Conservation (phyloP, 2,888 invertebrate species). For the Tinea trinotella region DNA sequence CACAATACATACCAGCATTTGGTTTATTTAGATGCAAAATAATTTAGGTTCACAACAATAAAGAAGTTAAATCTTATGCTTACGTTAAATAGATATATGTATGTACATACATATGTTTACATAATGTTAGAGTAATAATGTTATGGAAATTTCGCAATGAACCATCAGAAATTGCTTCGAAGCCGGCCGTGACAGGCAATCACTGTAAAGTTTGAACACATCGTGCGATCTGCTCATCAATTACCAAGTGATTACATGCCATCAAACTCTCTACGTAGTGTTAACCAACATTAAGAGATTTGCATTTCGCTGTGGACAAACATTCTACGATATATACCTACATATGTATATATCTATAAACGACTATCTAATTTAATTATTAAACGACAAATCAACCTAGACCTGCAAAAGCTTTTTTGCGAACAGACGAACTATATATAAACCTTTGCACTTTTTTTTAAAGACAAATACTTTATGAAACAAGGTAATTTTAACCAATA, state of each 20-base stretch:
- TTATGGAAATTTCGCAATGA: constrained; percentile 15
- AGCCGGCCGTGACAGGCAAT: constrained; percentile 19
- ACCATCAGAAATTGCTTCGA: constrained; percentile 15
- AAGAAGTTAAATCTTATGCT: not conserved
- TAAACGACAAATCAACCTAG: no score
- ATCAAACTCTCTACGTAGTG: constrained; percentile 4
- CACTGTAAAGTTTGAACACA: constrained; percentile 18
- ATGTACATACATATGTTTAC: not conserved
- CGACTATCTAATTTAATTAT: no score
- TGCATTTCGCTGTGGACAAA: not conserved
- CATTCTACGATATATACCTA: not conserved
- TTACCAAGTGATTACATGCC: constrained; percentile 13
- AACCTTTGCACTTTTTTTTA: no score
- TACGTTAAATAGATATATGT: not conserved
- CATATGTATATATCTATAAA: no score
- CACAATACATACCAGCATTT: no score
- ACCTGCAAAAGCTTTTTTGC: no score
- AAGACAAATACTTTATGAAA: not conserved
- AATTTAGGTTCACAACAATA: no score
- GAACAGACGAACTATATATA: not conserved
- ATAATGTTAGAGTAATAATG: not conserved
- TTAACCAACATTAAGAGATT: not conserved
- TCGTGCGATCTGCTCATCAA: constrained; percentile 13
- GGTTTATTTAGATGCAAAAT: no score
- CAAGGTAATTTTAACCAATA: constrained; percentile 26